phyloP scores from a whole-genome alignment of 2,113 vertebrate genomes.

The Lanius collurio region DNA sequence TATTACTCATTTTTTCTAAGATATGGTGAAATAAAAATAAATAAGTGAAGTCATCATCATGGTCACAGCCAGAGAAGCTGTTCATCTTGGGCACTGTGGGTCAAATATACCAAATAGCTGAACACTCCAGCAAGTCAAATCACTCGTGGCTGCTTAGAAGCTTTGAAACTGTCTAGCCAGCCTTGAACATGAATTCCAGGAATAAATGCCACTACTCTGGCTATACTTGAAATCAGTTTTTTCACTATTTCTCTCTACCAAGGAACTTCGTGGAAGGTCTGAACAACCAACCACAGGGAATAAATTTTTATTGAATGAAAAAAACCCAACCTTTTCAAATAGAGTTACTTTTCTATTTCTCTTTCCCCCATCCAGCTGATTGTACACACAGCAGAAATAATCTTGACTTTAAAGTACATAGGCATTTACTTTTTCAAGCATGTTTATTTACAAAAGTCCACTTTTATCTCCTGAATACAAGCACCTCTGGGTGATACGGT shows the following conservation, averaged over 20 bases:
- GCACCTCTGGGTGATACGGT: neutral
- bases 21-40: neutral
- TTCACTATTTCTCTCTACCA: neutral
- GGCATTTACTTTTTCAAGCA: neutral
- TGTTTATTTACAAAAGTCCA: neutral
- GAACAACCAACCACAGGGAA: neutral
- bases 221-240: neutral
- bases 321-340: neutral
- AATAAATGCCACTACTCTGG: neutral
- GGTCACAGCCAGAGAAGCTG: neutral
- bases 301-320: neutral
- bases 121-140: neutral
- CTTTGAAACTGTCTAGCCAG: neutral
- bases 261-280: neutral
- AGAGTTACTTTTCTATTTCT: neutral
- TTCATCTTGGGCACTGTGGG: neutral
- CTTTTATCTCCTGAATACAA: neutral
- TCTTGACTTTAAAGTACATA: neutral
- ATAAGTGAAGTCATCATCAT: neutral
- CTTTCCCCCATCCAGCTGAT: neutral
- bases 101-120: neutral
- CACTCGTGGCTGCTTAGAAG: neutral
- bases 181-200: neutral
- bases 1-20: conserved; percentile 9
- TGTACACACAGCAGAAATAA: neutral